phyloP scores from a whole-genome alignment of 2,797 vertebrate species.

The Atherinosoma microstoma region DNA sequence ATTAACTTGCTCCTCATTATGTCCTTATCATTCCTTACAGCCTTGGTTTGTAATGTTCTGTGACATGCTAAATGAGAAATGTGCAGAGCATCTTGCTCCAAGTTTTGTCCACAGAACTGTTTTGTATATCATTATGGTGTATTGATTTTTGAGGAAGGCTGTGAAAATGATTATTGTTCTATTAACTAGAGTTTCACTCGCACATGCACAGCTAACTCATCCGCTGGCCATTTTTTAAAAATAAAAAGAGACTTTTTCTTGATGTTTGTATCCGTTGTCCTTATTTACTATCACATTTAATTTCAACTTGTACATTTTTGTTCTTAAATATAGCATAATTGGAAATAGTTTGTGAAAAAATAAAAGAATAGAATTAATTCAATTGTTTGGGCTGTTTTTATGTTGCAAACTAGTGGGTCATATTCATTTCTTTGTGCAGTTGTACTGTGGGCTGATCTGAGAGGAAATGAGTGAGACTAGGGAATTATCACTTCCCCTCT shows the following conservation, averaged over 20 bases:
- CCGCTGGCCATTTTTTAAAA: constrained; percentile 85
- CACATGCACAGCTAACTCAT: constrained; percentile 93
- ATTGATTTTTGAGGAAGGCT: constrained; percentile 82
- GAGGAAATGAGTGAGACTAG: constrained; percentile 1
- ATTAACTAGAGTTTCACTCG: constrained; percentile 87
- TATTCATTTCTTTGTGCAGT: constrained; percentile 41
- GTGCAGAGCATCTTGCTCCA: constrained; percentile 40
- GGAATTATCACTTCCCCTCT: constrained; percentile 10
- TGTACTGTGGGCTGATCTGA: constrained; percentile 43
- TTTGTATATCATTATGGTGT: constrained; percentile 80
- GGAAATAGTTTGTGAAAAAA: constrained; percentile 13
- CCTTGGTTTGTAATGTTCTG: constrained; percentile 66
- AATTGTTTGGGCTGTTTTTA: constrained; percentile 22
- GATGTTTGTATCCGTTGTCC: constrained; percentile 62
- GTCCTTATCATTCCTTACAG: constrained; percentile 69
- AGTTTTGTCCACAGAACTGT: constrained; percentile 69
- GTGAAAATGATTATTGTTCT: constrained; percentile 82
- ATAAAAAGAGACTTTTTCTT: constrained; percentile 78
- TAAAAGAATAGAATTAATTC: constrained; percentile 10
- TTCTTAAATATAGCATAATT: constrained; percentile 19
- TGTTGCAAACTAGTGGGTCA: constrained; percentile 32
- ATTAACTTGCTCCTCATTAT: constrained; percentile 53
- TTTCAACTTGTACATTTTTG: constrained; percentile 4
- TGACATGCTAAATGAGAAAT: constrained; percentile 53
- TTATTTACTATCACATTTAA: constrained; percentile 34